phyloP scores from a whole-genome alignment of 2,888 invertebrate species.

The Meiosimyza platycephala region DNA sequence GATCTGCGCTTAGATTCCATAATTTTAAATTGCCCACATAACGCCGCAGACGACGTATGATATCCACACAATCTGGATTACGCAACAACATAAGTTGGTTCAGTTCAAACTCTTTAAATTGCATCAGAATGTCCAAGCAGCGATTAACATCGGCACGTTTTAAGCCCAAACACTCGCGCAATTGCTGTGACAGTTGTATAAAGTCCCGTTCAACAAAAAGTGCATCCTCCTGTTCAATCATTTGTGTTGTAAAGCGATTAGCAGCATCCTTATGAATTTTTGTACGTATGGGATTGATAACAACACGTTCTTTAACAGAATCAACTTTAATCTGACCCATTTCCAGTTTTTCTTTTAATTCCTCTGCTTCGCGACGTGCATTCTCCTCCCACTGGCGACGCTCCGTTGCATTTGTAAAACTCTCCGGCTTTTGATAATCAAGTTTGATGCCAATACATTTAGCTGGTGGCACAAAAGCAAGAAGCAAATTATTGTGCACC shows the following conservation, averaged over 20 bases:
- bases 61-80: constrained; percentile 82
- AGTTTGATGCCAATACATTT: constrained; percentile 77
- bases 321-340: constrained; percentile 72
- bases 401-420: constrained; percentile 72
- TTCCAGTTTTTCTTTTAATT: constrained; percentile 73
- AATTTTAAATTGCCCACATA: constrained; percentile 83
- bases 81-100: constrained; percentile 83
- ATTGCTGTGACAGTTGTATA: constrained; percentile 59
- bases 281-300: constrained; percentile 69
- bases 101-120: constrained; percentile 67
- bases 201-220: constrained; percentile 62
- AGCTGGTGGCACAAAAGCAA: constrained; percentile 73
- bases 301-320: constrained; percentile 71
- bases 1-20: constrained; percentile 76
- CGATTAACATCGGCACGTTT: constrained; percentile 76
- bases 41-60: constrained; percentile 78
- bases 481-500: constrained; percentile 69
- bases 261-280: constrained; percentile 59
- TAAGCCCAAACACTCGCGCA: constrained; percentile 64
- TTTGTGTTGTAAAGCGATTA: constrained; percentile 59
- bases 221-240: constrained; percentile 61
- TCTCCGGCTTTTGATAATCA: constrained; percentile 72
- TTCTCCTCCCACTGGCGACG: constrained; percentile 75
- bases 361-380: constrained; percentile 73
- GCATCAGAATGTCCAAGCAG: constrained; percentile 77